Conservation (phyloP, 2,113 vertebrate species). For the Chlorodrepanis virens region DNA sequence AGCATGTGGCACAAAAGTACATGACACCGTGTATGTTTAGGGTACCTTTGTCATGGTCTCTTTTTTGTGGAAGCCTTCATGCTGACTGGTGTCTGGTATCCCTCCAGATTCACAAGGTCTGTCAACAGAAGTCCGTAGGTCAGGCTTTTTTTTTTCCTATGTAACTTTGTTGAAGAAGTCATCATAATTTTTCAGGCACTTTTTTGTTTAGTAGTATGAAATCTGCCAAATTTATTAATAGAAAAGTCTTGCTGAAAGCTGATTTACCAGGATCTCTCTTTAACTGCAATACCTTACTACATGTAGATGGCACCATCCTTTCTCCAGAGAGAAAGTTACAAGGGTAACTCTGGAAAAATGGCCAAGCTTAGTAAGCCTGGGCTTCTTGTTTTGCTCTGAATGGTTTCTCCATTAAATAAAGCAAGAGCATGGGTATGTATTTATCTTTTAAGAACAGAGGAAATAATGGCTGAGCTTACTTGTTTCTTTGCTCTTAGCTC, state of each 20-base stretch:
- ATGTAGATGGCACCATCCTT: not conserved
- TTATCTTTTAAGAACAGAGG: not conserved
- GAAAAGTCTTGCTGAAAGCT: not conserved
- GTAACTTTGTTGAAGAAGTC: not conserved
- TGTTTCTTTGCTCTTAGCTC: not conserved
- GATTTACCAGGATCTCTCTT: not conserved
- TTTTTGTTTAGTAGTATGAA: not conserved
- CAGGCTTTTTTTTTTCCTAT: not conserved
- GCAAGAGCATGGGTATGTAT: not conserved
- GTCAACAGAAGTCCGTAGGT: not conserved
- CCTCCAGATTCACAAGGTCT: not conserved
- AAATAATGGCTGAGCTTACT: not conserved
- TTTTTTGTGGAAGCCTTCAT: not conserved
- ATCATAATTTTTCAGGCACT: not conserved
- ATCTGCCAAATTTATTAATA: not conserved
- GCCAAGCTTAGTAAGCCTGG: not conserved
- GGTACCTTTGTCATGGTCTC: not conserved
- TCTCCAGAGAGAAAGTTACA: not conserved
- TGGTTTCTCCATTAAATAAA: not conserved
- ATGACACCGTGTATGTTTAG: not conserved
- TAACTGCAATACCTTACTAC: not conserved
- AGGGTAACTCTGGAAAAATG: not conserved
- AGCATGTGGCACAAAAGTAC: not conserved
- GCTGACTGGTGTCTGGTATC: not conserved
- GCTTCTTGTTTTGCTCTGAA: not conserved